Base-by-base conservation (phyloP, 1,140 invertebrate species). In the Sinella curviseta region DNA sequence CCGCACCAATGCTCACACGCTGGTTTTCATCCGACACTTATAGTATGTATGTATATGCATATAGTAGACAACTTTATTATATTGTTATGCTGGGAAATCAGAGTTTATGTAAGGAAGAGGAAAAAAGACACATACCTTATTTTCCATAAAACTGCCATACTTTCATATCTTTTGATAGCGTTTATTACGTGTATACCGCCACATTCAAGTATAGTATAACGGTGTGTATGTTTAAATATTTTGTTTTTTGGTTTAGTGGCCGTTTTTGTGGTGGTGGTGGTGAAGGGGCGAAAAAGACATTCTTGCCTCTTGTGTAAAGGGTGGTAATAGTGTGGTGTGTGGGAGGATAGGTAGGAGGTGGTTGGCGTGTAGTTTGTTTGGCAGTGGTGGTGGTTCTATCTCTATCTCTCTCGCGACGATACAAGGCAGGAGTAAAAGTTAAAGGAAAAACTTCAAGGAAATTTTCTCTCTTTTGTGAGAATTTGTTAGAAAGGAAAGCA, bases 51-150 rank as follows among this genome's bases (percentile, higher is more conserved):
- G n/a, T n/a, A n/a, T n/a, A n/a, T n/a, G n/a, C n/a, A n/a, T n/a
- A n/a, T n/a, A n/a, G n/a, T n/a, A n/a, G n/a, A 8, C 31, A 70
- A 31, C 30, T 31, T 70, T 70, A 70, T 70, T 31, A n/a, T n/a
- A 70, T 70, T 70, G 65, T 33, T 70, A 33, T 70, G 26, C n/a
- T 17, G 8, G 4, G 28, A 70, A 70, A 70, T 31, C 65, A 70
- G 31, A 70, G 65, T 70, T 33, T 70, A 3, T 60, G 24, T 60
- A 48, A 48, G 8, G 39, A 20, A 48, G 39, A 20, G 20, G 20
- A 20, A 48, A 48, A 48, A 12, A 48, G 8, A 48, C 20, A 20
- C 8, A 48, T 48, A 20, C 20, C 8, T 48, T 48, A 8, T 48
- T 12, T 12, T 12, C 39, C 39, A 12, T 48, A 48, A n/a, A n/a